These are phyloP conservation scores for Orussus abietinus DNA, from an alignment of 1,140 invertebrate species.

Conservation along the genomic window DNA sequence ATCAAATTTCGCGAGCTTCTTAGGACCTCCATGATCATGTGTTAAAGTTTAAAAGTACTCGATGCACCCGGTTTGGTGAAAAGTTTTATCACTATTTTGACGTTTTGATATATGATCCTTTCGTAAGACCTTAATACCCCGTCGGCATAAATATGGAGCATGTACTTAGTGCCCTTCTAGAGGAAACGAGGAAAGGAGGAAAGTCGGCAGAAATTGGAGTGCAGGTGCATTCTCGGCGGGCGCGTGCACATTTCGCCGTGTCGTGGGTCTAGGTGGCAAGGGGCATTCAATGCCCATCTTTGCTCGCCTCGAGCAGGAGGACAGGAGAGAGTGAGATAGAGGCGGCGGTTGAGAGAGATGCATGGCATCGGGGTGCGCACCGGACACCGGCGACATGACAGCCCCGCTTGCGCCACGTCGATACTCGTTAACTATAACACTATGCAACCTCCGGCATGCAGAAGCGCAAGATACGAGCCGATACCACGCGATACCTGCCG, in stretches of 20 bases:
- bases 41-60: too few species aligned
- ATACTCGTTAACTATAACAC: constrained; percentile 46
- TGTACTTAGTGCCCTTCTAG: too few species aligned
- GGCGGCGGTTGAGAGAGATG: background rate
- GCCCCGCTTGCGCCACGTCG: constrained; percentile 31
- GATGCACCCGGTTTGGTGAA: too few species aligned
- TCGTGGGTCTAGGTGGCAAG: background rate
- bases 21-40: too few species aligned
- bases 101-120: too few species aligned
- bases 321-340: background rate
- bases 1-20: background rate
- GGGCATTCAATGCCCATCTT: background rate
- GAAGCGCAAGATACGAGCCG: constrained; percentile 1
- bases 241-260: too few species aligned
- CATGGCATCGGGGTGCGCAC: constrained; percentile 11
- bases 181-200: too few species aligned
- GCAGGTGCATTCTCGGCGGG: too few species aligned
- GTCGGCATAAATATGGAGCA: too few species aligned
- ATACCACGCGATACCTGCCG: background rate
- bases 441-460: constrained; percentile 3
- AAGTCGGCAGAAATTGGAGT: too few species aligned
- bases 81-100: too few species aligned
- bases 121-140: too few species aligned
- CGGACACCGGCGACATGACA: constrained; percentile 27
- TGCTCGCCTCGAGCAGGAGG: background rate